Evolutionary conservation across 1,140 invertebrate genomes (phyloP), one percentile per base, ranked within the genome.

Genomic region (Thaumetopoea pityocampa): DNA sequence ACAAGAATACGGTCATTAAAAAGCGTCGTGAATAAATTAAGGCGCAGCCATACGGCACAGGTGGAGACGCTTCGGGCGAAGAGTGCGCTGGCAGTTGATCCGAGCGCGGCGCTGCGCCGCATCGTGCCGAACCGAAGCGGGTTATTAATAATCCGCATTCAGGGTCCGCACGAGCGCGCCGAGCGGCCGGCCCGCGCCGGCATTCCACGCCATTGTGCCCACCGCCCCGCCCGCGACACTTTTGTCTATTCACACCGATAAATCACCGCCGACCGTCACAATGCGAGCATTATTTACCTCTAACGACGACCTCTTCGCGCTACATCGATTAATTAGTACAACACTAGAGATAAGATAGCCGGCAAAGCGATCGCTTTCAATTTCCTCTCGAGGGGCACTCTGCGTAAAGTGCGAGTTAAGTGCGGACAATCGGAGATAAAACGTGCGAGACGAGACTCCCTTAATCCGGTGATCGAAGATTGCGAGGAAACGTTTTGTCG

Each of bases 401-500:
- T 67, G 72, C 74, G 73, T 77, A 76, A 83, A 83, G 79, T 83
- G 68, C 49, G 70, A 74, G 76, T 81, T 79, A 78, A 83, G 77
- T 81, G 79, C 67, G 72, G 63, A 81, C 79, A 83, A 83, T 80
- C 74, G 79, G 61, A 83, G 79, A 83, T 83, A 83, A 83, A 79
- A 79, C 74, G 73, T 79, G 70, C 76, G 72, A 83, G 67, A 78
- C 71, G 72, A 62, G 70, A 67, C 73, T 70, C 73, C 76, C 79
- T 81, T 81, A 83, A 83, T 83, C 79, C 74, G 67, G 71, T 73
- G 76, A 83, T 81, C 79, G 74, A 73, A 81, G 79, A 83, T 83
- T 83, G 79, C 72, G 72, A 73, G 76, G 67, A 83, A 83, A 76
- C 74, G 77, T 79, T 83, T 79, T 81, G 77, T 79, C 76, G 74